Evolutionary conservation across 2,888 invertebrate genomes (phyloP), one percentile per base, ranked within the genome.

Genomic region (Epirrhoe tristata): DNA sequence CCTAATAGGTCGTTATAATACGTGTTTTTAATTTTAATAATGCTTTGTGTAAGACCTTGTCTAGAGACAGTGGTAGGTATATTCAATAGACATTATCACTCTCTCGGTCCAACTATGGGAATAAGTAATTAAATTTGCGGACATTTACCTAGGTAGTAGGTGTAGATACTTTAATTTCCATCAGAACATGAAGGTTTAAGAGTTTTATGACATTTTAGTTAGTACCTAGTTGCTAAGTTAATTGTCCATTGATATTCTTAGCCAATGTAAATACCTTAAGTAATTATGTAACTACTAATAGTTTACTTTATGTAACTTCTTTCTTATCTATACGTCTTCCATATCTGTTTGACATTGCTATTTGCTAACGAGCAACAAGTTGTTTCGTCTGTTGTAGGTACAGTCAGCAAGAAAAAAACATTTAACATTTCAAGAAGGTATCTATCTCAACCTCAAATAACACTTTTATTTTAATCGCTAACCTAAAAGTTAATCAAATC

Each of bases 301-400:
- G 31, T 32, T 56, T 39, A 43, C 36, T 6, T 43, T 36, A 43
- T 57, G 39, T 57, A 57, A 57, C 43, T 43, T 48, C 58, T 64
- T 63, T 55, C 50, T 52, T 64, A 58, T 58, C 58, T 58, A 24
- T 17, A 55, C 24, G 57, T 64, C 59, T 65, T 59, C 51, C 55
- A 17, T 55, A 55, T 59, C 59, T 59, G 16, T 62, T 53, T 63
- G 72, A 58, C 68, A 68, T 66, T 72, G 10, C 43, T 0, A 54
- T 64, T 54, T 58, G 53, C 48, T 54, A 58, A 48, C 46, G 53
- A 59, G 32, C 31, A 24, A 39, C n/a, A 16, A 57, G 39, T 58
- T 63, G 52, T 43, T 43, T 12, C 12, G 39, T 12, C 3, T 43
- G 5, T 34, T 7, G 34, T 34, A 7, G 12, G 39, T 43, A 43